Conservation (phyloP, 2,888 invertebrate species). For the Nephrocerus scutellatus region DNA sequence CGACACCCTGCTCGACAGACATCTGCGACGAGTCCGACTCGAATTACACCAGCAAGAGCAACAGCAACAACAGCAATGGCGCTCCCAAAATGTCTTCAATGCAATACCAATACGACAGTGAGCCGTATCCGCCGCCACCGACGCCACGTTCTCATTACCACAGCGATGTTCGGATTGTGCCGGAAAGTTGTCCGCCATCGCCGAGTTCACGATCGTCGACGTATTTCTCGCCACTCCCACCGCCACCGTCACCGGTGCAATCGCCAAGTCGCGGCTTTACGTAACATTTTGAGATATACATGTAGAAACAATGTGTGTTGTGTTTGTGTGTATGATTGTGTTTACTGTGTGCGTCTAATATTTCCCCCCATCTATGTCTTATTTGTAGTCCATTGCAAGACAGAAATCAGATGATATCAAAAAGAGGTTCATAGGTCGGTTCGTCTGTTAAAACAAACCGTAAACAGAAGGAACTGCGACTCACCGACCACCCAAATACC, state of each 20-base stretch:
- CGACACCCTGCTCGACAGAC: slow-evolving; percentile 91
- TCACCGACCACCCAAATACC: no score
- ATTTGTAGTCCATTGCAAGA: no score
- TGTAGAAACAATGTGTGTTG: slow-evolving; percentile 30
- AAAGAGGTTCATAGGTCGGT: no score
- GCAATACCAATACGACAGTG: slow-evolving; percentile 56
- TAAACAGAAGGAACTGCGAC: no score
- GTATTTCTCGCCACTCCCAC: slow-evolving; percentile 74
- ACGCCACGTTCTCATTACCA: slow-evolving; percentile 70
- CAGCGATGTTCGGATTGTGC: slow-evolving; percentile 56
- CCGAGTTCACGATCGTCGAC: slow-evolving; percentile 68
- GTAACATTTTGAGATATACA: slow-evolving; percentile 46
- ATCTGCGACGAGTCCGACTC: slow-evolving; percentile 86
- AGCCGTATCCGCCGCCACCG: slow-evolving; percentile 69
- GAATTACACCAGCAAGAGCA: slow-evolving; percentile 56
- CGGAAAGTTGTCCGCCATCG: slow-evolving; percentile 58
- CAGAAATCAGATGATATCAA: no score
- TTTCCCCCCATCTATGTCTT: no score
- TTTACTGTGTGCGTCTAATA: no score
- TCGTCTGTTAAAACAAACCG: no score
- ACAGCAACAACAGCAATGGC: slow-evolving; percentile 42
- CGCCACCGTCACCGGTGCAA: slow-evolving; percentile 79
- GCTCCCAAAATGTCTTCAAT: slow-evolving; percentile 37
- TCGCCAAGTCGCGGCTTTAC: slow-evolving; percentile 51
- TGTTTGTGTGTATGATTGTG: no score